Percentiles rank a stretch among this genome's conserved stretches.
These are phyloP conservation scores for Panagrolaimus sp. DNA, from an alignment of 1,140 invertebrate genomes.

Conservation along the genomic window DNA sequence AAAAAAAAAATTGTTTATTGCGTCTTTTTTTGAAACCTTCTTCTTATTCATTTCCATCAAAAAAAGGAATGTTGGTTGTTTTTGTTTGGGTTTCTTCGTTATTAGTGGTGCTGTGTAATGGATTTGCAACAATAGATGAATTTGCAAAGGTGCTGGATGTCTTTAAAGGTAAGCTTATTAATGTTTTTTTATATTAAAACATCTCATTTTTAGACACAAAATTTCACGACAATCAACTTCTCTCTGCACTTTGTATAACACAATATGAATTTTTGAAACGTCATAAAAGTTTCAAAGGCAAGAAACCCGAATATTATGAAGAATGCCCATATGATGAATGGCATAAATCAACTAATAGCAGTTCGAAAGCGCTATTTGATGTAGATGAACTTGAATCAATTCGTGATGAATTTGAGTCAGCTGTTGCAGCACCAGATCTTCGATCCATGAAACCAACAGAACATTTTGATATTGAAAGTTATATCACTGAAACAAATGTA, in stretches of 20 bases:
- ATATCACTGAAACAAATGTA: neutral
- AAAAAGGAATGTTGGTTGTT: too few relatives aligned
- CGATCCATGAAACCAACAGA: neutral
- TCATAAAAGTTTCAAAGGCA: neutral
- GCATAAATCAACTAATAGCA: neutral
- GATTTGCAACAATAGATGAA: too few relatives aligned
- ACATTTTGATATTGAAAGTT: neutral
- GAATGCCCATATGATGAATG: constrained; percentile 1
- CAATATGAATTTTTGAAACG: neutral
- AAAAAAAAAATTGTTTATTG: too few relatives aligned
- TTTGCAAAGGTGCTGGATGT: too few relatives aligned
- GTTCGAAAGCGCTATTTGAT: neutral
- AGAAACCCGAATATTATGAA: neutral
- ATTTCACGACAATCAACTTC: constrained; percentile 3
- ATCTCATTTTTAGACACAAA: neutral
- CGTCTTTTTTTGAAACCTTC: too few relatives aligned
- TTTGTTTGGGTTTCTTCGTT: too few relatives aligned
- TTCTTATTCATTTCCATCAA: too few relatives aligned
- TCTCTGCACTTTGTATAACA: neutral
- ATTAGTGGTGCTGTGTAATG: too few relatives aligned
- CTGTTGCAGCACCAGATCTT: neutral
- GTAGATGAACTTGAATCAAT: neutral
- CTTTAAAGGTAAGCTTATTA: too few relatives aligned
- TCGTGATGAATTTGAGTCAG: neutral
- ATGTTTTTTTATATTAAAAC: too few relatives aligned